These are phyloP conservation scores for Hypocryptadius cinnamomeus DNA, from an alignment of 2,113 vertebrate species.

Conservation along the genomic window DNA sequence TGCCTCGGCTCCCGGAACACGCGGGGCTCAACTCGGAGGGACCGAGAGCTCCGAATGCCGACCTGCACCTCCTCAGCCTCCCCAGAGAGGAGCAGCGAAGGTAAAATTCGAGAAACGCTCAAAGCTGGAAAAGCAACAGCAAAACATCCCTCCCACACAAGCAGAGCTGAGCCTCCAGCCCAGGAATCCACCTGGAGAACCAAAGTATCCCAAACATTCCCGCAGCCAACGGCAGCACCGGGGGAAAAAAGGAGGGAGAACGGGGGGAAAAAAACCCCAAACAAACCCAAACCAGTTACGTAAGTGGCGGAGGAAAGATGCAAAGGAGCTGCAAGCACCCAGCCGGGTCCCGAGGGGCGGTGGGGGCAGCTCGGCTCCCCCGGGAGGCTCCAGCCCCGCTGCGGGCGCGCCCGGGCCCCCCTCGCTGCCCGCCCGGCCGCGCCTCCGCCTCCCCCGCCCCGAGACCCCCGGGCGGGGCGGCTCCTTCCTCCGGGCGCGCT, in stretches of 20 bases:
- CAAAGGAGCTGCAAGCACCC: neutral
- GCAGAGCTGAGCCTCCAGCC: neutral
- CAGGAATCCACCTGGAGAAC: slow-evolving; percentile 55
- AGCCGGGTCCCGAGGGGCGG: neutral
- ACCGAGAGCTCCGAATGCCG: neutral
- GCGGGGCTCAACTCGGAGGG: neutral
- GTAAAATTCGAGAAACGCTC: neutral
- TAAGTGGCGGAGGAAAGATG: slow-evolving; percentile 5
- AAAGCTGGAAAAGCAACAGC: slow-evolving; percentile 12
- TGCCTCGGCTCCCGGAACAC: neutral
- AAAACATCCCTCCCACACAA: slow-evolving; percentile 5
- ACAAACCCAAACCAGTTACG: neutral
- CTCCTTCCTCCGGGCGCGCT: neutral
- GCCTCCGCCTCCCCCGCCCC: neutral
- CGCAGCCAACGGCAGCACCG: neutral
- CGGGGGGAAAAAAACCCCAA: neutral
- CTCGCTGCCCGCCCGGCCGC: neutral
- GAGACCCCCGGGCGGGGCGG: neutral
- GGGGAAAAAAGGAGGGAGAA: neutral
- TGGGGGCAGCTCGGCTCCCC: neutral
- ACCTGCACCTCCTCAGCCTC: neutral
- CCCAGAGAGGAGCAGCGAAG: neutral
- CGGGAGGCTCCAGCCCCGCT: neutral
- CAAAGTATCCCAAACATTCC: slow-evolving; percentile 27
- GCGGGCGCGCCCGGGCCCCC: neutral